Evolutionary conservation across 2,113 vertebrate genomes (phyloP).

Genomic region (Phoxinus phoxinus): DNA sequence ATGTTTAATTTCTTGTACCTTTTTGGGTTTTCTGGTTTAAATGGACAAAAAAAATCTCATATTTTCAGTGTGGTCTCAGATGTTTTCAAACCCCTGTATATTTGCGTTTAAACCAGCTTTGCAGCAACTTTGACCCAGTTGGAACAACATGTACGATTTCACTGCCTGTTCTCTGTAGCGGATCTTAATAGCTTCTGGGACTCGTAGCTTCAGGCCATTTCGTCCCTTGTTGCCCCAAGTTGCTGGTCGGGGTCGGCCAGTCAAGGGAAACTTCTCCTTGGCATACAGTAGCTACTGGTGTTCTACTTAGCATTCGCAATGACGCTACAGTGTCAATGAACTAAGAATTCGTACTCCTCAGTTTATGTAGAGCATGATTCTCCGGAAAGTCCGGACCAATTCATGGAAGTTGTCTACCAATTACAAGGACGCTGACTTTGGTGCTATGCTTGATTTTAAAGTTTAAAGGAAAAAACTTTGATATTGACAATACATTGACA

Average conservation of each 20-base stretch:
- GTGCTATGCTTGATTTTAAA: background rate
- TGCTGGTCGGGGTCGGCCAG: background rate
- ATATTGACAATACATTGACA: background rate
- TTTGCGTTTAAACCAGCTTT: slow-evolving; percentile 5
- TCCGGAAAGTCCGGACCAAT: background rate
- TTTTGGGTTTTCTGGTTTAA: background rate
- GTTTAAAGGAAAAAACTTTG: background rate
- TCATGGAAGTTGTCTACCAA: background rate
- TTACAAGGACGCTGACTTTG: background rate
- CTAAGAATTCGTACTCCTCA: background rate
- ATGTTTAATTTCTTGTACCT: background rate
- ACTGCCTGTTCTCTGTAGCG: slow-evolving; percentile 27
- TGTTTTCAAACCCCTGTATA: background rate
- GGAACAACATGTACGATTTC: slow-evolving; percentile 18
- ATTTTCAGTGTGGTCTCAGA: background rate
- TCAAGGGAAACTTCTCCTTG: slow-evolving; percentile 23
- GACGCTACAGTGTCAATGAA: background rate
- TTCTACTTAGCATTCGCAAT: slow-evolving; percentile 20
- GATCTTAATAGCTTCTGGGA: slow-evolving; percentile 41
- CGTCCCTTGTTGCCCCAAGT: slow-evolving; percentile 26
- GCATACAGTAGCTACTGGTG: background rate
- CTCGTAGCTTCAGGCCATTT: slow-evolving; percentile 33
- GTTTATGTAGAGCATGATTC: background rate
- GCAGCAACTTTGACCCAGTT: slow-evolving; percentile 39
- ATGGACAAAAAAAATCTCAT: background rate